Evolutionary conservation across 2,888 invertebrate genomes (phyloP).

Genomic region (Heliconius ethilla): DNA sequence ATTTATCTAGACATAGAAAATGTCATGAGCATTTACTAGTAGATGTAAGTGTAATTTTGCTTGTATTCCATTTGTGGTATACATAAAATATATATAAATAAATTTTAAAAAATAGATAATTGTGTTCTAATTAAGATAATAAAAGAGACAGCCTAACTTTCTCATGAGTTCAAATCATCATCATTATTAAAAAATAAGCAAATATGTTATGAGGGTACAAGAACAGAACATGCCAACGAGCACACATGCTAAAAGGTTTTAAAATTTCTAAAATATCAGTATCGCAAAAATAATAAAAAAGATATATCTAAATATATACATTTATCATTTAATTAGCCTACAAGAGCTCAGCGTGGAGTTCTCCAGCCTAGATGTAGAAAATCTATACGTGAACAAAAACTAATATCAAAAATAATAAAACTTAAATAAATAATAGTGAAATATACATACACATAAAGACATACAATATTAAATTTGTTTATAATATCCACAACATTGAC

Average conservation of each 20-base stretch:
- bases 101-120: background rate
- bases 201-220: background rate
- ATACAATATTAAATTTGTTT: background rate
- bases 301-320: background rate
- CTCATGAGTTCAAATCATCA: too few species aligned
- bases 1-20: too few species aligned
- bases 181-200: background rate
- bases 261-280: background rate
- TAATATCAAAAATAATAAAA: background rate
- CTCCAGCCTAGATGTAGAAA: background rate
- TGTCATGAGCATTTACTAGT: too few species aligned
- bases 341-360: background rate
- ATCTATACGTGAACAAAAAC: background rate
- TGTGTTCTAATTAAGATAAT: background rate
- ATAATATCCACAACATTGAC: background rate
- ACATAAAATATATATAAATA: too few species aligned
- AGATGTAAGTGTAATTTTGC: too few species aligned
- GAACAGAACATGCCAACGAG: background rate
- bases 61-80: too few species aligned
- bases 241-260: background rate
- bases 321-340: background rate
- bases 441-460: too few species aligned
- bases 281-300: background rate
- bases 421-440: background rate
- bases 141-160: too few species aligned